Evolutionary conservation across 2,797 vertebrate genomes (phyloP), one percentile per base, ranked within the genome.

Genomic region (Mycteria americana): DNA sequence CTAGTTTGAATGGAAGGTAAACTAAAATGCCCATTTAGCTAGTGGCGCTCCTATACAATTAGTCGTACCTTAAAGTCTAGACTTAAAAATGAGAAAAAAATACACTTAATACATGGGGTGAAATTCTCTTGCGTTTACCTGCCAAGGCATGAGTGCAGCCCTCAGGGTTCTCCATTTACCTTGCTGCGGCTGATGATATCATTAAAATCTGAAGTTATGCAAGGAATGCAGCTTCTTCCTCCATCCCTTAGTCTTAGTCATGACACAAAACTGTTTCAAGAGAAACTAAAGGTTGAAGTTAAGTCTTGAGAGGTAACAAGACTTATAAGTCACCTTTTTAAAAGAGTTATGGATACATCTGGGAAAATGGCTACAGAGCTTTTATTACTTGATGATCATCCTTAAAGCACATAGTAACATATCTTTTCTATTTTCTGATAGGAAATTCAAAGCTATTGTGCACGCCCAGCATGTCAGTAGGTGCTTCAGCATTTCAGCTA

Each of bases 171-270:
- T 93, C 65, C 12, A 6, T 72, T 85, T 85, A 16, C 28, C 23
- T 39, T 78, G 12, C 59, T 90, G 59, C 1, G 5, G 35, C 43
- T 75, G 54, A 53, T 78, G 59, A 63, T 85, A 41, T 41, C 35
- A 86, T 92, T 88, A 76, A 92, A 92, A 62, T 62, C 13, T 68
- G 37, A 41, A 92, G 82, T 46, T 88, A 96, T 94, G 57, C 11
- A 67, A 93, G 63, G 95, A 96, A 96, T 95, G 79, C 11, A 30
- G 23, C 9, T 93, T 90, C 57, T 60, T 68, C 53, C 41, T 80
- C 39, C 28, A 24, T 76, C 68, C 37, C n/a, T 72, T 75, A 75
- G 35, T 65, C 46, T 81, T n/a, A 53, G 21, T 54, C 35, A 24
- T 64, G 53, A 37, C 48, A 88, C 31, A 60, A 83, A 83, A 28